These are phyloP conservation scores for Sicus ferrugineus DNA, from an alignment of 2,888 invertebrate species.

Conservation along the genomic window DNA sequence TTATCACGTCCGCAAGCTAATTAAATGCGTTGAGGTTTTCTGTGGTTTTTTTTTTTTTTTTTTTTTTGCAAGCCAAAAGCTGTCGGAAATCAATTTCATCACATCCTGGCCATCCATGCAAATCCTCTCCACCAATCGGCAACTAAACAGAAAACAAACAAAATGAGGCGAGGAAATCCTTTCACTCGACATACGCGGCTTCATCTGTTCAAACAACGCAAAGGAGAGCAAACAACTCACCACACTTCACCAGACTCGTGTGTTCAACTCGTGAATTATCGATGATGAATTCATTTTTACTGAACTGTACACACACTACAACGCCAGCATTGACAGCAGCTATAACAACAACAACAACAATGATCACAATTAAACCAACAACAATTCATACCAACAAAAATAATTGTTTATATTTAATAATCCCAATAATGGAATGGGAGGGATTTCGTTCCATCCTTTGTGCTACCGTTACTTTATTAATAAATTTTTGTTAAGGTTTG, in stretches of 20 bases:
- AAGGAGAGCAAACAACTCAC: too few relatives aligned
- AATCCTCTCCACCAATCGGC: background rate
- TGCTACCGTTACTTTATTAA: too few relatives aligned
- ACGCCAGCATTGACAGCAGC: constrained; percentile 7
- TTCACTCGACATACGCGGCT: too few relatives aligned
- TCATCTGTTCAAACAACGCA: too few relatives aligned
- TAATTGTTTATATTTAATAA: too few relatives aligned
- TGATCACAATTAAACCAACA: too few relatives aligned
- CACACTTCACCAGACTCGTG: background rate
- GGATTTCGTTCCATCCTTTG: too few relatives aligned
- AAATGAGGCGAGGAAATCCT: background rate
- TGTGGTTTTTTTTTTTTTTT: too few relatives aligned
- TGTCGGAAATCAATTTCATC: constrained; percentile 23
- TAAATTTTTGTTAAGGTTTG: too few relatives aligned
- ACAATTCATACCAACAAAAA: too few relatives aligned
- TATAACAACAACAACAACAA: too few relatives aligned
- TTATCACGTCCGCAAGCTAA: constrained; percentile 31
- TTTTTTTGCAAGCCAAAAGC: constrained; percentile 17
- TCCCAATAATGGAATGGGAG: too few relatives aligned
- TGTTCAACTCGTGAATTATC: constrained; percentile 8
- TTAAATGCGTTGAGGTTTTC: constrained; percentile 29
- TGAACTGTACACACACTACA: background rate
- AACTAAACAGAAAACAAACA: background rate
- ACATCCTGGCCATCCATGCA: constrained; percentile 18
- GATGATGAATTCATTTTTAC: constrained; percentile 33